Evolutionary conservation across 1,140 invertebrate genomes (phyloP), one percentile per base, ranked within the genome.

Genomic region (Batillaria attramentaria): DNA sequence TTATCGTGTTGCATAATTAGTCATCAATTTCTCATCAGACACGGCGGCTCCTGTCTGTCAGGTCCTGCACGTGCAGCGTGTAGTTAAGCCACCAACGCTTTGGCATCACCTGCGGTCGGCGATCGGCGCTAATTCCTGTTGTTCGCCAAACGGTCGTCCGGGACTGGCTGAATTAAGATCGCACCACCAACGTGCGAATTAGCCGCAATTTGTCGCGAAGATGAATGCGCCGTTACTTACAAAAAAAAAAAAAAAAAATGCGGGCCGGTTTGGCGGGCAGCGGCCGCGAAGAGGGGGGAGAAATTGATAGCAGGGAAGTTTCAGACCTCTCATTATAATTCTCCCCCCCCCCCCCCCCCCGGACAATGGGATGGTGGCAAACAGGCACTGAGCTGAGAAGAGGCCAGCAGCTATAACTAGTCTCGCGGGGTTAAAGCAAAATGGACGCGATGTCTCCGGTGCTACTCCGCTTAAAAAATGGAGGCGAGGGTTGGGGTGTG

Each of bases 1-100:
- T 75, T 75, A 37, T n/a, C 54, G 60, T 18, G 60, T 75, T 75
- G 54, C 73, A 75, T 75, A 75, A 75, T 75, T 75, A 57, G 20
- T 75, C 73, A 75, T 75, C 73, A 62, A 39, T 60, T 60, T 62
- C 54, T 42, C 57, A 41, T 75, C 42, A 62, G n/a, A n/a, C n/a
- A n/a, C n/a, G n/a, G n/a, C n/a, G n/a, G n/a, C n/a, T n/a, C n/a
- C n/a, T n/a, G n/a, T n/a, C n/a, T n/a, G n/a, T n/a, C n/a, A n/a
- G n/a, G n/a, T n/a, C 57, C 0, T 6, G 57, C 57, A 62, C 43
- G 24, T 72, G 42, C n/a, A 6, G n/a, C n/a, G n/a, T n/a, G n/a
- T n/a, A n/a, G n/a, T n/a, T n/a, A n/a, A n/a, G n/a, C n/a, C n/a
- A n/a, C n/a, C n/a, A n/a, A n/a, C n/a, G n/a, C n/a, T n/a, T n/a